Conservation (phyloP, 2,113 vertebrate species). For the Anseranas semipalmata region DNA sequence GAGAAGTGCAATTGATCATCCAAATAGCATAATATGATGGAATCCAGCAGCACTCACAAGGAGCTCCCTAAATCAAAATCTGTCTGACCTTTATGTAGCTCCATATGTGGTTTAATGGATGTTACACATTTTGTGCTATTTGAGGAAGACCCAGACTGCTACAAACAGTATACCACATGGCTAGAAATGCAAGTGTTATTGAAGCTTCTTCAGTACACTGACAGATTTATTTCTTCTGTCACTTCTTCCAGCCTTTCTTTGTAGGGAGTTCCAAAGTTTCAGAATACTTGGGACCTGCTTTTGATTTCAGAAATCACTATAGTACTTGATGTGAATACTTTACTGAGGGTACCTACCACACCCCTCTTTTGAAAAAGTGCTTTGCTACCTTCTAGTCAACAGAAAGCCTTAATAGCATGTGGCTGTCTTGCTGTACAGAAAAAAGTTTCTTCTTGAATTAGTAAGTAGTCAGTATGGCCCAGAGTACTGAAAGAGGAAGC, state of each 20-base stretch:
- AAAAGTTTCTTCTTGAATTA: background rate
- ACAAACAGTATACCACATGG: background rate
- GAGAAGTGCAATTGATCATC: slow-evolving; percentile 71
- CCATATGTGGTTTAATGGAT: slow-evolving; percentile 41
- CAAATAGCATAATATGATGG: slow-evolving; percentile 20
- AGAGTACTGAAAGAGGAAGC: background rate
- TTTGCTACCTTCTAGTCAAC: background rate
- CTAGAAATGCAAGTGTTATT: background rate
- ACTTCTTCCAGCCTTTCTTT: slow-evolving; percentile 3
- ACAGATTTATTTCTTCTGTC: background rate
- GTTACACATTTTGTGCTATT: slow-evolving; percentile 36
- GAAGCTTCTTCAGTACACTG: background rate
- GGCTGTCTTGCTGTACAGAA: background rate
- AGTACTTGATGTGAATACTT: background rate
- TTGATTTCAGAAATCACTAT: background rate
- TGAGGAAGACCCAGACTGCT: slow-evolving; percentile 55
- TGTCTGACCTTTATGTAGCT: slow-evolving; percentile 63
- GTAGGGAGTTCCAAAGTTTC: background rate
- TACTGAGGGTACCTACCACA: background rate
- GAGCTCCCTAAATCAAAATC: slow-evolving; percentile 50
- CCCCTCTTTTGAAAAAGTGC: background rate
- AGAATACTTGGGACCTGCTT: background rate
- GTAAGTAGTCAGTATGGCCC: background rate
- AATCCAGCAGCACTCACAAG: slow-evolving; percentile 28
- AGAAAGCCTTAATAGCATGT: background rate